Evolutionary conservation across 2,888 invertebrate species (phyloP).

Genomic region (Agrypnus murinus): DNA sequence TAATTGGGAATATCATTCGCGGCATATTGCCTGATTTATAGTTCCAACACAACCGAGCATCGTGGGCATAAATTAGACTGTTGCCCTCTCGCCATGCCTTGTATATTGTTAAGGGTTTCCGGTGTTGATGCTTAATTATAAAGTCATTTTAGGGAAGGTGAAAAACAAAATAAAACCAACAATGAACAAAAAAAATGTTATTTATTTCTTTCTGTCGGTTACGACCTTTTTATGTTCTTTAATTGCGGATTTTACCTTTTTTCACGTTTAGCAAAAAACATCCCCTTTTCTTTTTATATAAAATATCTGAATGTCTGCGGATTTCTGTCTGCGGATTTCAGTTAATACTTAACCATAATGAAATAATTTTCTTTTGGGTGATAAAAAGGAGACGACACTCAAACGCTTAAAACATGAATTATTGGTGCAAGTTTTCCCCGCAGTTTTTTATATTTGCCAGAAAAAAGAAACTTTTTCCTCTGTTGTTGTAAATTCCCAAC

Average conservation of each 20-base stretch:
- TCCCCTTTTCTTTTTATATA: too few species aligned
- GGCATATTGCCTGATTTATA: conserved; percentile 63
- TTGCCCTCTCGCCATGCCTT: conserved; percentile 34
- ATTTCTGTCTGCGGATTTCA: too few species aligned
- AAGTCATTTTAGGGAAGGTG: conserved; percentile 38
- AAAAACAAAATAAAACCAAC: conserved; percentile 21
- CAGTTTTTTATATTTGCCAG: conserved; percentile 4
- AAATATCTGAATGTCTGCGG: too few species aligned
- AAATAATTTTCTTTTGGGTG: conserved; percentile 12
- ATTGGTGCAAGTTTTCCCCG: conserved; percentile 18
- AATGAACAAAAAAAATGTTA: conserved; percentile 2
- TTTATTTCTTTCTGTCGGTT: background rate
- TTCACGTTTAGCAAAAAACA: too few species aligned
- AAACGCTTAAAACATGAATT: conserved; percentile 15
- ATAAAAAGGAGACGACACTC: conserved; percentile 13
- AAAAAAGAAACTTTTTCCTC: conserved; percentile 1
- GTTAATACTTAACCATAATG: conserved; percentile 1
- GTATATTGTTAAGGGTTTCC: conserved; percentile 40
- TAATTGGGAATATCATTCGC: conserved; percentile 62
- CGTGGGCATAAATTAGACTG: conserved; percentile 59
- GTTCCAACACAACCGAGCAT: conserved; percentile 53
- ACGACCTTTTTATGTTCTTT: too few species aligned
- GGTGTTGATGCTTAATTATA: conserved; percentile 48
- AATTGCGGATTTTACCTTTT: too few species aligned
- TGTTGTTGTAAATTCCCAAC: conserved; percentile 19